A percentile compares a stretch with the other conserved stretches of the same genome.
These are phyloP conservation scores for Mastomys coucha DNA, from an alignment of 2,113 vertebrate species.

Conservation along the genomic window DNA sequence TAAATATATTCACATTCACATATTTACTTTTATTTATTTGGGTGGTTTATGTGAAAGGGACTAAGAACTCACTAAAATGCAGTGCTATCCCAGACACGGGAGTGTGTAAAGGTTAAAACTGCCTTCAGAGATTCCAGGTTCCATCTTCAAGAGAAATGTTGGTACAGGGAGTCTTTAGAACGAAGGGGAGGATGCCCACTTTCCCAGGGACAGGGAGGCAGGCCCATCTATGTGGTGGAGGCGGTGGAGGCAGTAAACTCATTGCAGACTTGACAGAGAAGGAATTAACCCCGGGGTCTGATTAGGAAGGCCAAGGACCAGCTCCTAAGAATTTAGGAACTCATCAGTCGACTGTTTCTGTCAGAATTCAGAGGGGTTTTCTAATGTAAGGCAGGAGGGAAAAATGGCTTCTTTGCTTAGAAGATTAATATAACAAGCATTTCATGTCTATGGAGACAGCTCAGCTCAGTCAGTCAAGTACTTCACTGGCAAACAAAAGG, in stretches of 20 bases:
- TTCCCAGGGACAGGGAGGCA: not conserved
- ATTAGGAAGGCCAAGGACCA: not conserved
- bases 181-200: not conserved
- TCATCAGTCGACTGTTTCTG: not conserved
- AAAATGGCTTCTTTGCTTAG: not conserved
- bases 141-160: not conserved
- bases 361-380: not conserved
- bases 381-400: not conserved
- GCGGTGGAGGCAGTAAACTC: not conserved
- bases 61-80: not conserved
- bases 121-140: not conserved
- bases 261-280: not conserved
- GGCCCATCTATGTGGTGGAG: rapidly evolving
- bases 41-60: not conserved
- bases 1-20: too few species aligned
- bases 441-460: not conserved
- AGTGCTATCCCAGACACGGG: not conserved
- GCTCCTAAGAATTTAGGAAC: not conserved
- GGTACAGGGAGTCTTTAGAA: too few species aligned
- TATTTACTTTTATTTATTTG: not conserved
- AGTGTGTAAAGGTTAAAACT: too few species aligned
- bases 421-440: not conserved
- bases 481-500: not conserved
- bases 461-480: not conserved
- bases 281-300: rapidly evolving